Percentiles rank a stretch among this genome's conserved stretches.
phyloP scores from a whole-genome alignment of 2,113 vertebrate genomes.

The Todiramphus chloris region DNA sequence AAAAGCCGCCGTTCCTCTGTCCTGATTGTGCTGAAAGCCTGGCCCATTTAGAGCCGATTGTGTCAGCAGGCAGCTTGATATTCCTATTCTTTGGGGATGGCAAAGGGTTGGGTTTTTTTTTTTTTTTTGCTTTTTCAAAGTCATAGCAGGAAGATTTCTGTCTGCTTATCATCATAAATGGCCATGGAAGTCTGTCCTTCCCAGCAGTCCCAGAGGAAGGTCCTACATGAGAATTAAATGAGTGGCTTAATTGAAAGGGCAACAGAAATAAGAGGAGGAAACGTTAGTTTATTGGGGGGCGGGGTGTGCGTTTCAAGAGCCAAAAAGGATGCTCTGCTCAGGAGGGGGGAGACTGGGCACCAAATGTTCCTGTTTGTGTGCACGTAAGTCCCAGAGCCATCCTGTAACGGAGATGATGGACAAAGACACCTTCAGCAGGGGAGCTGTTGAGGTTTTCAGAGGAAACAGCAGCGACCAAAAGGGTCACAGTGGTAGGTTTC shows the following conservation, averaged over 20 bases:
- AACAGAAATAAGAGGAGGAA: not conserved
- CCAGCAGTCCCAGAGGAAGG: not conserved
- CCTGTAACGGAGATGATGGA: accelerated
- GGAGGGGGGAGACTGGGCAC: accelerated
- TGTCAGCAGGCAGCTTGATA: not conserved
- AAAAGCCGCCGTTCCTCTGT: not conserved
- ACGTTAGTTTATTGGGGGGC: not conserved
- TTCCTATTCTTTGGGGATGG: not conserved
- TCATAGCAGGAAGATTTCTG: not conserved
- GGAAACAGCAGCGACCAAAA: not conserved
- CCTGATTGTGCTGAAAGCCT: slow-evolving; percentile 22
- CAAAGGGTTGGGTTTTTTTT: not conserved
- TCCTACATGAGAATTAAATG: accelerated
- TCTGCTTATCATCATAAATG: not conserved
- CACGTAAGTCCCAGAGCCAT: not conserved
- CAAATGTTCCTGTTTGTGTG: not conserved
- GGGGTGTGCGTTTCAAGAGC: not conserved
- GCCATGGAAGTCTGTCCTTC: not conserved
- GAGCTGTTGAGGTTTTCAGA: not conserved
- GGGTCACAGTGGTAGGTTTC: not conserved
- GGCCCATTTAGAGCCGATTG: not conserved
- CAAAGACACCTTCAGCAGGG: not conserved
- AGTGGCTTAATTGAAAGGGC: not conserved
- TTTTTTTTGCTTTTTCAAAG: not conserved
- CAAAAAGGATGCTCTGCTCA: not conserved